Conservation (phyloP, 2,797 vertebrate genomes). For the Chrosomus eos region DNA sequence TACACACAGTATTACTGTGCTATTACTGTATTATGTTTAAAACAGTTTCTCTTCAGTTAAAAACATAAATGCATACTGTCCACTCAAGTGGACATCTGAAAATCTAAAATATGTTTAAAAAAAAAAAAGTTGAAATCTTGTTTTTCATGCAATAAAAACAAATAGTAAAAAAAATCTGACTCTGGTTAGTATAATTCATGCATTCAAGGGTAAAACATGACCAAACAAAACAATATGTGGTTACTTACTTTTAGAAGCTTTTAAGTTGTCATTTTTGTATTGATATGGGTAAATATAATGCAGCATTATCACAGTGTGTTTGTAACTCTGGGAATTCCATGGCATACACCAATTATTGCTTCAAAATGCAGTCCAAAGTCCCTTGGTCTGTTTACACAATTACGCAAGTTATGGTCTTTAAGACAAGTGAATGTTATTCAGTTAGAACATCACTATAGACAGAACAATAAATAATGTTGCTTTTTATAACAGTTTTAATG, state of each 20-base stretch:
- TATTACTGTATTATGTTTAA: background rate
- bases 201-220: background rate
- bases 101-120: background rate
- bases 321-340: background rate
- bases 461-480: constrained; percentile 10
- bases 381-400: background rate
- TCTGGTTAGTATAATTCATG: background rate
- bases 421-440: background rate
- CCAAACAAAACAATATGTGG: background rate
- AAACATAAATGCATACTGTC: background rate
- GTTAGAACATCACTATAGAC: background rate
- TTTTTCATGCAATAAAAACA: background rate
- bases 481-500: constrained; percentile 4
- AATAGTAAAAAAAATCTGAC: background rate
- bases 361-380: constrained; percentile 29
- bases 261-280: background rate
- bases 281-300: background rate
- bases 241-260: background rate
- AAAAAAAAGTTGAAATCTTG: background rate
- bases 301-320: background rate
- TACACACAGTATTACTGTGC: no score
- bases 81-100: background rate
- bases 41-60: background rate
- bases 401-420: background rate
- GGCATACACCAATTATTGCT: background rate